A percentile compares a stretch with the other conserved stretches of the same genome.
Conservation (phyloP, 2,113 vertebrate genomes). For the Mesoclemmys tuberculata region DNA sequence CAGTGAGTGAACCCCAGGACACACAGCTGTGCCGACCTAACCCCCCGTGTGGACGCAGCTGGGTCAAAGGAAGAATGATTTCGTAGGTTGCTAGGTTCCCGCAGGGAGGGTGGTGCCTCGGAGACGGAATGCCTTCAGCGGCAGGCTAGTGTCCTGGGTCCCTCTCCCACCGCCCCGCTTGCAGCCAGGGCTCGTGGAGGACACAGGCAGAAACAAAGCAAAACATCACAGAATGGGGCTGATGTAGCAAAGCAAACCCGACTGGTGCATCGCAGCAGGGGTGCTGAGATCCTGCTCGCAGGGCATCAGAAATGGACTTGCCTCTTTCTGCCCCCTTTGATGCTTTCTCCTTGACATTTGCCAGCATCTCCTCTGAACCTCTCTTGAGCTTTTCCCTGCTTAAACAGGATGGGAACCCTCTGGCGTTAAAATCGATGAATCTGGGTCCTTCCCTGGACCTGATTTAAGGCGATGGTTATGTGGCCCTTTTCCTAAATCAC, state of each 20-base stretch:
- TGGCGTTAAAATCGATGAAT: not conserved
- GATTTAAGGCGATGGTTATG: not conserved
- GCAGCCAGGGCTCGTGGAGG: not conserved
- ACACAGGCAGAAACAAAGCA: not conserved
- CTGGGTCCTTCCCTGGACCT: not conserved
- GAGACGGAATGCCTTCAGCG: not conserved
- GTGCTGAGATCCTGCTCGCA: not conserved
- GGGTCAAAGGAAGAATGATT: not conserved
- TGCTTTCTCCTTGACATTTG: not conserved
- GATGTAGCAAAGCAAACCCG: not conserved
- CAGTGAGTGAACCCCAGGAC: not conserved
- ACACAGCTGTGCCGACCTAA: not conserved
- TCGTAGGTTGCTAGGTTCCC: not conserved
- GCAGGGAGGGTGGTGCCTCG: not conserved
- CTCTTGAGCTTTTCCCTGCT: not conserved
- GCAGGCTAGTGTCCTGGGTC: not conserved
- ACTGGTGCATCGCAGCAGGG: not conserved
- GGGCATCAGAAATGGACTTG: not conserved
- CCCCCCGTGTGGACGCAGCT: not conserved
- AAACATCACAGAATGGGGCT: not conserved
- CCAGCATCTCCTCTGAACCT: not conserved
- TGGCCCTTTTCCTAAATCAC: not conserved
- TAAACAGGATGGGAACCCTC: not conserved
- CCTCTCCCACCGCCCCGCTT: no score
- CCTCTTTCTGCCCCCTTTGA: not conserved